phyloP scores from a whole-genome alignment of 2,797 vertebrate species.

The Hyperoplus immaculatus region DNA sequence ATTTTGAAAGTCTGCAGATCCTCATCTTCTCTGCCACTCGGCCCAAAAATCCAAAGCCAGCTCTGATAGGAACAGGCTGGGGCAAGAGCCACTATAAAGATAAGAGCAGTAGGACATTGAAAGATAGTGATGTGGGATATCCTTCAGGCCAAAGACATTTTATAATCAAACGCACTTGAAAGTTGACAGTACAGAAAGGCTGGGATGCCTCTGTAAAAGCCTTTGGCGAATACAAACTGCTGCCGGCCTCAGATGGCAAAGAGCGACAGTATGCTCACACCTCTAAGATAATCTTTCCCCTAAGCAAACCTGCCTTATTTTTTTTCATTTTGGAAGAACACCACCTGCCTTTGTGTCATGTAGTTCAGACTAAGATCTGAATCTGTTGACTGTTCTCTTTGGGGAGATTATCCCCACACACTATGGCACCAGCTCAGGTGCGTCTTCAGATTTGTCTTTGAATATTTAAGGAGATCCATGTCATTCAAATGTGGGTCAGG shows the following conservation, averaged over 20 bases:
- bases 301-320: slow-evolving; percentile 35
- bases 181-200: slow-evolving; percentile 24
- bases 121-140: slow-evolving; percentile 32
- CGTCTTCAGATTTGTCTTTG: slow-evolving; percentile 19
- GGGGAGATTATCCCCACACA: slow-evolving; percentile 49
- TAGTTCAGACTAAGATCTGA: slow-evolving; percentile 12
- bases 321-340: slow-evolving; percentile 32
- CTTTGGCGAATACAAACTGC: slow-evolving; percentile 29
- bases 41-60: slow-evolving; percentile 12
- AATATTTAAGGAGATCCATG: slow-evolving; percentile 29
- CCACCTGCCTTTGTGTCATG: slow-evolving; percentile 7
- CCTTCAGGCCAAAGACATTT: slow-evolving; percentile 45
- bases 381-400: slow-evolving; percentile 31
- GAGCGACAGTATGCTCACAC: slow-evolving; percentile 54
- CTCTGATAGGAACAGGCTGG: not conserved
- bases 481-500: slow-evolving; percentile 36
- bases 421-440: slow-evolving; percentile 48
- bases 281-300: slow-evolving; percentile 57
- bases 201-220: slow-evolving; percentile 18
- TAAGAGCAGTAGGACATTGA: slow-evolving; percentile 14
- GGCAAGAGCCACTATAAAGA: slow-evolving; percentile 11
- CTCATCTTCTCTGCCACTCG: not conserved
- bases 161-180: slow-evolving; percentile 63
- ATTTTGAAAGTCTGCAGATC: slow-evolving; percentile 10
- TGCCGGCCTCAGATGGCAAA: slow-evolving; percentile 53